Evolutionary conservation across 1,140 invertebrate species (phyloP), one percentile per base, ranked within the genome.

Genomic region (Pollicipes pollicipes): DNA sequence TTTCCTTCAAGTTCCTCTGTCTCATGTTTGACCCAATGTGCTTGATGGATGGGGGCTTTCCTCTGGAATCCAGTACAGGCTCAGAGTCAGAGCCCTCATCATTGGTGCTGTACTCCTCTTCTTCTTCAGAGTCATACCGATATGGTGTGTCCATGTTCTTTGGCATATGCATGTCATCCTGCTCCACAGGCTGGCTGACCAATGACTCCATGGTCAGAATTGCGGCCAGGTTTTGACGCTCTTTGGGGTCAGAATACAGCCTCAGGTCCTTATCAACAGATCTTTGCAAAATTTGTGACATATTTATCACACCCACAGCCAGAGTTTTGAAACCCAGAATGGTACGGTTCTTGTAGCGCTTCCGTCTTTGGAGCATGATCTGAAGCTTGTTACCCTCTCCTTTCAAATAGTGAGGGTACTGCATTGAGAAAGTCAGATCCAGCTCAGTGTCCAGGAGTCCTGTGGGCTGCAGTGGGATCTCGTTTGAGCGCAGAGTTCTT

Each of bases 371-470:
- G 72, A 99, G 81, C 83, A 97, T 87, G 73, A 98, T 81, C 72
- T 92, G 86, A 69, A 98, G 84, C 78, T 92, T 91, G 82, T 98
- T 98, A 58, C 92, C 91, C 80, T 97, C 95, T 75, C 95, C 84
- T 81, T 99, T 99, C 68, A 98, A 84, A 79, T 96, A 98, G 82
- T 99, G 96, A 66, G 95, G 93, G 85, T 98, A 98, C 81, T 95
- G 88, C 10, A 80, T 82, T 68, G 93, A 93, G 81, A 97, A 97
- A 75, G 93, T 91, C 45, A 98, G 85, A 79, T 97, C 93, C 37
- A 97, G 82, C 75, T 95, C 91, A 17, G 92, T 93, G 77, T 96
- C 94, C 3, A 95, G 82, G 67, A 89, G 79, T 2, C 88, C 88
- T 73, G 83, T 83, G 10, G 83, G 76, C 31, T 89, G 89, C 72